These are phyloP conservation scores for Chionoecetes opilio DNA, from an alignment of 1,140 invertebrate genomes.

Conservation along the genomic window DNA sequence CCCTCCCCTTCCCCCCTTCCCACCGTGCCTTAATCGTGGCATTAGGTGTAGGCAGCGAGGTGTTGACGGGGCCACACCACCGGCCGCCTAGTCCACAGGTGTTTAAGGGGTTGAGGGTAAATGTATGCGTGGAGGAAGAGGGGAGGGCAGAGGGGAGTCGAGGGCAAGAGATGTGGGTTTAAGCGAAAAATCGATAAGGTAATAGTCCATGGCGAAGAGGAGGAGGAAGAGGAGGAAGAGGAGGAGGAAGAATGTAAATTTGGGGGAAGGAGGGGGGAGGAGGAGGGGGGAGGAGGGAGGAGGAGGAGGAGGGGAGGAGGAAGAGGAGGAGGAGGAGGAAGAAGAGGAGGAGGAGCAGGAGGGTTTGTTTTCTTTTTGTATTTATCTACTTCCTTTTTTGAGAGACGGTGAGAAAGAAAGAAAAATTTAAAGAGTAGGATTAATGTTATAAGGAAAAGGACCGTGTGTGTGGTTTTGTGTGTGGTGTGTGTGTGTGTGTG, in stretches of 20 bases:
- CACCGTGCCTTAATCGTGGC: constrained; percentile 1
- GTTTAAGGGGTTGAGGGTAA: background rate
- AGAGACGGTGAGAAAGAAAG: no score
- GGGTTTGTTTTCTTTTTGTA: background rate
- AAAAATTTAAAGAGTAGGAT: no score
- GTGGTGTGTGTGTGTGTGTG: background rate
- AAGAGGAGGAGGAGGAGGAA: background rate
- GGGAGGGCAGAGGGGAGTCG: background rate
- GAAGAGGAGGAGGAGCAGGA: background rate
- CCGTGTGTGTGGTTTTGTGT: no score
- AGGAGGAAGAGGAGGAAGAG: background rate
- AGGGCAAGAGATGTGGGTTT: background rate
- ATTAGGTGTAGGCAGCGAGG: background rate
- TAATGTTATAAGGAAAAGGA: no score
- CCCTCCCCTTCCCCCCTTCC: background rate
- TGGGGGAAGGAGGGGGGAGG: no score
- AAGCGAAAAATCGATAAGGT: constrained; percentile 12
- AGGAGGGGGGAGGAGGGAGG: background rate
- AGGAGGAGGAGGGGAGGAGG: constrained; percentile 2
- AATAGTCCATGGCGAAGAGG: background rate
- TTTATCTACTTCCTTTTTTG: no score
- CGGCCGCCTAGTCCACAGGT: background rate
- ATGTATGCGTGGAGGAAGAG: background rate
- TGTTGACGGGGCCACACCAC: background rate
- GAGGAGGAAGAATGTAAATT: background rate